Evolutionary conservation across 2,113 vertebrate species (phyloP).

Genomic region (Perca fluviatilis): DNA sequence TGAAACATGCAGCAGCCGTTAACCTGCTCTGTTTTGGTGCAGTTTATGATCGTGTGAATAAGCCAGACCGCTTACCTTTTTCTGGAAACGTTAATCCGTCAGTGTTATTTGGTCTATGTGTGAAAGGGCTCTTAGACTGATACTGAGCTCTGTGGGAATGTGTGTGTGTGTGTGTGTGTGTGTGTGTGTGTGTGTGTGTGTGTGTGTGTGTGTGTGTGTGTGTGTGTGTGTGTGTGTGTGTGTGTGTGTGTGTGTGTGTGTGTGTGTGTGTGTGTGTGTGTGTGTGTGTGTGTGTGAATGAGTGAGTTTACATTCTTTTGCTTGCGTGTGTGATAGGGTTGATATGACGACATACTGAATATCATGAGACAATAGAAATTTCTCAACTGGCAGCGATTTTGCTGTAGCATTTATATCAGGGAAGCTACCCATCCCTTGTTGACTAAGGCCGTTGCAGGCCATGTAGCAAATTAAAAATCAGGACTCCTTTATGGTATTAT

Average conservation of each 20-base stretch:
- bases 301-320: conserved; percentile 31
- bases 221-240: neutral
- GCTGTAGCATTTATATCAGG: neutral
- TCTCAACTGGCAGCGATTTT: neutral
- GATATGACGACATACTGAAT: neutral
- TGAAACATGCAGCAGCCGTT: conserved; percentile 4
- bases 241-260: neutral
- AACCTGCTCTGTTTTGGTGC: conserved; percentile 14
- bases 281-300: neutral
- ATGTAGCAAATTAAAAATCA: too few relatives aligned
- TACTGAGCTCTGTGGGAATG: conserved; percentile 75
- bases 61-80: conserved; percentile 48
- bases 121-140: conserved; percentile 49
- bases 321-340: neutral
- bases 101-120: conserved; percentile 41
- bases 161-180: conserved; percentile 1
- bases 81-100: conserved; percentile 48
- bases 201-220: neutral
- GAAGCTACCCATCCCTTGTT: neutral
- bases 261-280: too few relatives aligned
- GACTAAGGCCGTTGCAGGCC: neutral
- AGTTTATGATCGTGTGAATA: conserved; percentile 37
- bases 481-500: neutral
- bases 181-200: neutral
- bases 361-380: neutral